Evolutionary conservation across 2,888 invertebrate genomes (phyloP), one percentile per base, ranked within the genome.

Genomic region (Drosophila percnosoma): DNA sequence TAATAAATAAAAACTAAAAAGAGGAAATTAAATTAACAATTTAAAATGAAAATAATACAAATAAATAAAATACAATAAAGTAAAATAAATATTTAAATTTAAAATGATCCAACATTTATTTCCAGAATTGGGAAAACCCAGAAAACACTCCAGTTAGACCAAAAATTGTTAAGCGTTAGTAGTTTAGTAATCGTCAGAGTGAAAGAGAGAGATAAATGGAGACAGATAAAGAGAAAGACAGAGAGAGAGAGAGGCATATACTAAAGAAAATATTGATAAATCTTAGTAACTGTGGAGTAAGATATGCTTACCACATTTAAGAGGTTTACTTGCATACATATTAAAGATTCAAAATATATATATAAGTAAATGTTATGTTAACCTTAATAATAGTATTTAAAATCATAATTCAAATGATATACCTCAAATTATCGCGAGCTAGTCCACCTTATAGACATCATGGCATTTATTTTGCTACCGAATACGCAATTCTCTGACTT

Each of bases 401-500:
- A 4, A 8, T 15, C 8, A 15, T 24, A 45, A 8, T 24, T 7
- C 15, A 15, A 2, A 4, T 45, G 8, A 24, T 24, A 8, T 45
- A 4, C 4, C 15, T 15, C 2, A 8, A 24, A 8, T 4, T 24
- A 45, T 27, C 24, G 2, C 2, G 0, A 45, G 27, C 7, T 8
- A 45, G 33, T 5, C 6, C 13, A 24, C 57, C 13, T 15, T 69
- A 13, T 13, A 24, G 21, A 18, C 42, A 27, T 40, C 0, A 24
- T 62, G 53, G 53, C 36, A 64, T 73, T 81, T 70, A 33, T 15
- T 52, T 49, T 64, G 71, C 85, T 75, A 79, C 72, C 70, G 70
- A 72, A 80, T 84, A 72, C 80, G 72, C 61, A 67, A 65, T 82
- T 63, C 72, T 62, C 61, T 66, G 73, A 69, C 65, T 70, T 71